Base-by-base conservation (phyloP, 2,888 invertebrate genomes). In the Cynaeus angustus region DNA sequence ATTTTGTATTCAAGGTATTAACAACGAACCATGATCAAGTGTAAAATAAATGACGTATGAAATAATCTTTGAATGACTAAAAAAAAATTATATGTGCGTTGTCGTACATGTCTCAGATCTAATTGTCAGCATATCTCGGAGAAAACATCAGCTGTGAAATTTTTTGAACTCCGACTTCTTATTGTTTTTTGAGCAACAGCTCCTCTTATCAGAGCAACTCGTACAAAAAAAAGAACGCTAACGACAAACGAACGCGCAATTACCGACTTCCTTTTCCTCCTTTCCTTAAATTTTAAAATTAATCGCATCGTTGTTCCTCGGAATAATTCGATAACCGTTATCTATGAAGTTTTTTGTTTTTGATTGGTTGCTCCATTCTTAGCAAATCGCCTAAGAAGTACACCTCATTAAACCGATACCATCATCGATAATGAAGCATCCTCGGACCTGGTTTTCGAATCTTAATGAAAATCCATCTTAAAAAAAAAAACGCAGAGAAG, bases 391-490 rank as follows among this genome's bases (percentile, higher is more conserved):
- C 14, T 30, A 48, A 41, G 21, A 33, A 21, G 12, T 37, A 74
- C 72, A 68, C 64, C 70, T 75, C 72, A 74, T 75, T 75, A 74
- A 70, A 46, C 33, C 69, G 75, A 74, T 74, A 71, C 70, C 68
- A 68, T 75, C 71, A 14, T 48, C 70, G 68, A 68, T 75, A 74
- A 75, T 66, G 70, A 68, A 72, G 72, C 58, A 67, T 62, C 33
- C 56, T 30, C 28, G 14, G 13, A 10, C 4, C 43, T 37, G 10
- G 14, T 38, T 14, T 65, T 41, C 53, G 59, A 56, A 50, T 58
- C 62, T 12, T 50, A 21, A 62, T 48, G 26, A 16, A 26, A 14
- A 21, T 13, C 45, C 9, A 14, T n/a, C 16, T 21, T 33, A 6
- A 33, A 33, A 28, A n/a, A n/a, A n/a, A 21, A 21, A 21, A 21